Conservation (phyloP, 2,888 invertebrate species). For the Callimorpha dominula region DNA sequence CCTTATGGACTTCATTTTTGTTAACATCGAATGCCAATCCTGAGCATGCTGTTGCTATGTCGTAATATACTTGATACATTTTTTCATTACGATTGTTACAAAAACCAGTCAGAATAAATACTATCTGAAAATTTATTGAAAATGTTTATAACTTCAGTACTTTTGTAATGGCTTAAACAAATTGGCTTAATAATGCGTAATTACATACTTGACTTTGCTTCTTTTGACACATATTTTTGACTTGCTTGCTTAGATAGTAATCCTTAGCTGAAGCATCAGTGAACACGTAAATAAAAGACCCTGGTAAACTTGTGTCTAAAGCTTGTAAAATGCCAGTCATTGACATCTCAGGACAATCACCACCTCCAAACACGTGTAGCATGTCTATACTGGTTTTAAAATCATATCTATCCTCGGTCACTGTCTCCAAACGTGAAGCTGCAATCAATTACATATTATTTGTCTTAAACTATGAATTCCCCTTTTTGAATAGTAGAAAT, state of each 20-base stretch:
- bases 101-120: constrained; percentile 42
- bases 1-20: constrained; percentile 20
- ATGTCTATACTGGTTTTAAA: neutral
- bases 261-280: constrained; percentile 61
- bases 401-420: neutral
- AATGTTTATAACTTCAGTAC: neutral
- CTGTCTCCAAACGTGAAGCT: constrained; percentile 2
- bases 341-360: constrained; percentile 15
- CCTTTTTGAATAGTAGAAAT: no score
- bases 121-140: constrained; percentile 29
- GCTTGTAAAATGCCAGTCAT: constrained; percentile 28
- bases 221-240: constrained; percentile 49
- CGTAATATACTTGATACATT: constrained; percentile 34
- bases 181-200: neutral
- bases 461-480: no score
- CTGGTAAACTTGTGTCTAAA: constrained; percentile 45
- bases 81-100: accelerated
- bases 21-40: constrained; percentile 30
- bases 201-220: constrained; percentile 51
- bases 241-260: constrained; percentile 14
- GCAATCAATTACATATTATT: neutral
- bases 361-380: neutral
- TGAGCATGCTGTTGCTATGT: constrained; percentile 42
- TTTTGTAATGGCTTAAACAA: neutral
- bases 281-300: constrained; percentile 57